Conservation (phyloP, 2,113 vertebrate genomes). For the Sakesphorus luctuosus region DNA sequence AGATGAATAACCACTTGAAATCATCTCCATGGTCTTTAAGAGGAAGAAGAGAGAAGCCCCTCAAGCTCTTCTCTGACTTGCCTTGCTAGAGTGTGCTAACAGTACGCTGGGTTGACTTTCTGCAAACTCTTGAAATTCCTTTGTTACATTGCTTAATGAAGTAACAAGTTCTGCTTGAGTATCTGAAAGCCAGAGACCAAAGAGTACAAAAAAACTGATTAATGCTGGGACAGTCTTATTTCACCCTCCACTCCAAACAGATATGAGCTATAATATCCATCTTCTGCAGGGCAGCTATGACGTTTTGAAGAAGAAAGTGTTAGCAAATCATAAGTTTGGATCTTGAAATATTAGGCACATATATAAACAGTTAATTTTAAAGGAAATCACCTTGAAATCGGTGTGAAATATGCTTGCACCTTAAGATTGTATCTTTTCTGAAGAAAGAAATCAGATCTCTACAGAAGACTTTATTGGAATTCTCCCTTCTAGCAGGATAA, state of each 20-base stretch:
- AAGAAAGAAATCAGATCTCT: not conserved
- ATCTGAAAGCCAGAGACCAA: not conserved
- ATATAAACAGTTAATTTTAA: not conserved
- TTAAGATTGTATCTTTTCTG: not conserved
- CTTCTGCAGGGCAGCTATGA: not conserved
- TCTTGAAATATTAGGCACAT: not conserved
- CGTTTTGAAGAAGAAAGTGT: not conserved
- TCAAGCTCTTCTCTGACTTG: not conserved
- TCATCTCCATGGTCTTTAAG: not conserved
- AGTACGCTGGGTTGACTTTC: not conserved
- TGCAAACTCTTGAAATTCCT: not conserved
- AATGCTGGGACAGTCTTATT: not conserved
- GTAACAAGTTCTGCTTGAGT: not conserved
- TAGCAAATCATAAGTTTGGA: not conserved
- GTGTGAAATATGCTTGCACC: not conserved
- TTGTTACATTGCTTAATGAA: not conserved
- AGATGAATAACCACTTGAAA: not conserved
- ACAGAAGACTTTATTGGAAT: not conserved
- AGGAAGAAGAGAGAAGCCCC: not conserved
- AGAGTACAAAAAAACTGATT: not conserved
- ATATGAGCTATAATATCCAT: not conserved
- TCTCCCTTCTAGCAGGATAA: not conserved
- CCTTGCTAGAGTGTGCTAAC: not conserved
- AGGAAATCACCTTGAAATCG: not conserved
- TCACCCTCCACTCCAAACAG: not conserved